Evolutionary conservation across 1,140 invertebrate genomes (phyloP), one percentile per base, ranked within the genome.

Genomic region (Ephestia elutella): DNA sequence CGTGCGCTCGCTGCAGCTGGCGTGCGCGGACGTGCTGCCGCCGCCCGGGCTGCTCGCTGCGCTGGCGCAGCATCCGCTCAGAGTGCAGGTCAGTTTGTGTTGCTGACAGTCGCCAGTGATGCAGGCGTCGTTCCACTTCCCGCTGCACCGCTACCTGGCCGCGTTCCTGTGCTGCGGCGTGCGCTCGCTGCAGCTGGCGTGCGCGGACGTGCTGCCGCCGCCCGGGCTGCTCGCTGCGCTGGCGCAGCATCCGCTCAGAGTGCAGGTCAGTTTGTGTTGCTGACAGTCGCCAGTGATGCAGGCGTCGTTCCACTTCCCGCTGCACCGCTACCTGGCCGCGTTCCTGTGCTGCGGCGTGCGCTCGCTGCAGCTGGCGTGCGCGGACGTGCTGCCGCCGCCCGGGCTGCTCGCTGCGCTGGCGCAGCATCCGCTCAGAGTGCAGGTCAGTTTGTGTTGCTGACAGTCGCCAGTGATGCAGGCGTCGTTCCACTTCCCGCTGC

Each of bases 401-500:
- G 92, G 95, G 70, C 91, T 94, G 80, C 89, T 99, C 15, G 93
- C 96, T 72, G 90, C 95, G 59, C 90, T 98, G 1, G 93, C 96
- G 84, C 94, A 95, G 86, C 97, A 98, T 92, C 96, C 96, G 15
- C 90, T 99, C 2, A 92, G 96, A 66, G 94, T 97, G 59, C 96
- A 97, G 93, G 96, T 97, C 78, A 91, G 91, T 90, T 20, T n/a
- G n/a, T n/a, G n/a, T n/a, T n/a, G n/a, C n/a, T n/a, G n/a, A n/a
- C n/a, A n/a, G 75, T 20, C 71, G 71, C 95, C 97, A 81, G 92
- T 92, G 78, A 91, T 94, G 80, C 95, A 97, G 91, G 93, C 97
- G 32, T 97, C 96, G 19, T 99, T 99, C 90, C 97, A 99, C 90
- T 92, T 98, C 63, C 97, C 97, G 13, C 91, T 99, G 56, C 97